A percentile compares a stretch with the other conserved stretches of the same genome.
Conservation (phyloP, 2,113 vertebrate species). For the Nothoprocta pentlandii region DNA sequence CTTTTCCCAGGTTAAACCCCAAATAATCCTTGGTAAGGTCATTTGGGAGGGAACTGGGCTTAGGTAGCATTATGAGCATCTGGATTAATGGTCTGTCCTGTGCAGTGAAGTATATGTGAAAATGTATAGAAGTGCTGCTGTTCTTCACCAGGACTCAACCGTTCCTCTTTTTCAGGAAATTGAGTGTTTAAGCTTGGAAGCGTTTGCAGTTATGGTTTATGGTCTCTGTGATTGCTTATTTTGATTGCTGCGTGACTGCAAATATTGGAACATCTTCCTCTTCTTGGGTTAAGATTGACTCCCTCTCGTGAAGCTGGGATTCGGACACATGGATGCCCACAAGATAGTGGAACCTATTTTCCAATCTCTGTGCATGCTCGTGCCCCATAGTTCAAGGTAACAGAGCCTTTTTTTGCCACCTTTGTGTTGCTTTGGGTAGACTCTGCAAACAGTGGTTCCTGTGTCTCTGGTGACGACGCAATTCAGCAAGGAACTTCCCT, state of each 20-base stretch:
- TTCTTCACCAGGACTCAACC: neutral
- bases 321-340: neutral
- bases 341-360: too few species aligned
- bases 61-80: rapidly evolving
- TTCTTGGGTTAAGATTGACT: neutral
- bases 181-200: neutral
- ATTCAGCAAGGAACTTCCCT: neutral
- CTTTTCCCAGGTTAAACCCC: neutral
- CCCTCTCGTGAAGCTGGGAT: neutral
- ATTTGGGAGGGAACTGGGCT: neutral
- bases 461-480: rapidly evolving
- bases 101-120: rapidly evolving
- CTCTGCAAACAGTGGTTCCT: neutral
- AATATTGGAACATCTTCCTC: neutral
- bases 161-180: neutral
- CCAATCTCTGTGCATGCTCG: too few species aligned
- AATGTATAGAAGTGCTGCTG: neutral
- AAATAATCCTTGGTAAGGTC: neutral
- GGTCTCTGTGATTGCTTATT: neutral
- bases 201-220: neutral
- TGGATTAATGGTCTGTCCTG: neutral
- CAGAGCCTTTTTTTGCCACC: too few species aligned
- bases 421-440: neutral
- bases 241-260: neutral
- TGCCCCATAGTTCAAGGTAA: neutral